phyloP scores from a whole-genome alignment of 35 echinoderm and acorn worm genomes.

The Heliocidaris tuberculata region DNA sequence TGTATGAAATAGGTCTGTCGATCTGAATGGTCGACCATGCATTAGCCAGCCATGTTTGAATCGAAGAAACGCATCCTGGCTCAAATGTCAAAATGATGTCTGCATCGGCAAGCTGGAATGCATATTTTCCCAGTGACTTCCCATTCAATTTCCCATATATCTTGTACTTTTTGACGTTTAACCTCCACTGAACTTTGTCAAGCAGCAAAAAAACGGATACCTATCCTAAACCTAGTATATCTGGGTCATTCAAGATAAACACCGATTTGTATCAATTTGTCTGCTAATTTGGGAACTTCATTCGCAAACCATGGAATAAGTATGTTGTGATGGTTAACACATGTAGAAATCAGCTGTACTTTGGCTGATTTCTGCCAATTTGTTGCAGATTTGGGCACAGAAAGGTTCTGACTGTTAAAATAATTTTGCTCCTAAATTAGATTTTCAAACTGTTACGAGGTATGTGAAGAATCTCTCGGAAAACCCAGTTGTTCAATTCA shows the following conservation, averaged over 20 bases:
- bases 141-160: neutral
- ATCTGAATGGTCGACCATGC: neutral
- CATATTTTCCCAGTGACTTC: neutral
- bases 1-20: neutral
- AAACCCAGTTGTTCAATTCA: neutral
- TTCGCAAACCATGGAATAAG: neutral
- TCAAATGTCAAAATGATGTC: neutral
- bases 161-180: slow-evolving; percentile 12
- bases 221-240: neutral
- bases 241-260: slow-evolving; percentile 16
- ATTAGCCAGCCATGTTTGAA: neutral
- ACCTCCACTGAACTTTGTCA: neutral
- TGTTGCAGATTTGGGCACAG: neutral
- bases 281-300: neutral
- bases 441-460: neutral
- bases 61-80: neutral
- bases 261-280: neutral
- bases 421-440: neutral
- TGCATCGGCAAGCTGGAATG: neutral
- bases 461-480: neutral
- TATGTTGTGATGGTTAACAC: slow-evolving; percentile 2
- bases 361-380: neutral
- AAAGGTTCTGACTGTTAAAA: neutral
- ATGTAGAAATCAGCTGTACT: neutral
- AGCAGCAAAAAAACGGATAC: neutral